A percentile compares a stretch with the other conserved stretches of the same genome.
These are phyloP conservation scores for Typhlomys cinereus DNA, from an alignment of 2,113 vertebrate genomes.

Conservation along the genomic window DNA sequence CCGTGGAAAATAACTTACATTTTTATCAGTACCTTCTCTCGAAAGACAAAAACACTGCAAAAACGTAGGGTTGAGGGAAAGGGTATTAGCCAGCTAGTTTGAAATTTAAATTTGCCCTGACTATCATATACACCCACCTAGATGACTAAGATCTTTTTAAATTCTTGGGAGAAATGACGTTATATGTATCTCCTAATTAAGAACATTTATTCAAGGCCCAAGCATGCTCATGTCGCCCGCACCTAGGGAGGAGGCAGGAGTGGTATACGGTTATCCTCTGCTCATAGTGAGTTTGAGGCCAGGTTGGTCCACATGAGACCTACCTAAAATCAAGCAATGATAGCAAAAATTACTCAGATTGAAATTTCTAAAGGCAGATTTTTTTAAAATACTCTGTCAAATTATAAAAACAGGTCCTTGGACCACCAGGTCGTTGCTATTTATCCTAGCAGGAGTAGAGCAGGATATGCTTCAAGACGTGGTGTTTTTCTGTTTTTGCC, in stretches of 20 bases:
- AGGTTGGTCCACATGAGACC: neutral
- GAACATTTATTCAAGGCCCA: neutral
- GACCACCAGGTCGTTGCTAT: neutral
- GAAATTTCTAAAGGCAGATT: conserved; percentile 1
- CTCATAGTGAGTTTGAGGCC: neutral
- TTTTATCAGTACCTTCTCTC: conserved; percentile 26
- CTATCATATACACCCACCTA: neutral
- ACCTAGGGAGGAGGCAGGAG: neutral
- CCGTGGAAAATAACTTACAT: neutral
- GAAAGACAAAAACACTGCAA: conserved; percentile 15
- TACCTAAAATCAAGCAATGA: neutral
- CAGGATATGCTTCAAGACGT: neutral
- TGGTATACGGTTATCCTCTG: neutral
- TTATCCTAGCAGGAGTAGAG: neutral
- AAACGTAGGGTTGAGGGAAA: neutral
- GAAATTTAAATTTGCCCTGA: conserved; percentile 18
- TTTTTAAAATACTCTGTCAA: neutral
- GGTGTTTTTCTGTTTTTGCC: conserved; percentile 15
- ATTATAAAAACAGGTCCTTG: neutral
- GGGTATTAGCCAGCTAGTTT: neutral
- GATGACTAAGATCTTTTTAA: neutral
- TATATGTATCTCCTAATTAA: conserved; percentile 26
- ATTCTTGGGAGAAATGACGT: neutral
- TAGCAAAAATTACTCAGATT: neutral
- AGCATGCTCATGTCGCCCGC: too few species aligned